These are phyloP conservation scores for Fissipunctia ypsillon DNA, from an alignment of 2,888 invertebrate genomes.

Conservation along the genomic window DNA sequence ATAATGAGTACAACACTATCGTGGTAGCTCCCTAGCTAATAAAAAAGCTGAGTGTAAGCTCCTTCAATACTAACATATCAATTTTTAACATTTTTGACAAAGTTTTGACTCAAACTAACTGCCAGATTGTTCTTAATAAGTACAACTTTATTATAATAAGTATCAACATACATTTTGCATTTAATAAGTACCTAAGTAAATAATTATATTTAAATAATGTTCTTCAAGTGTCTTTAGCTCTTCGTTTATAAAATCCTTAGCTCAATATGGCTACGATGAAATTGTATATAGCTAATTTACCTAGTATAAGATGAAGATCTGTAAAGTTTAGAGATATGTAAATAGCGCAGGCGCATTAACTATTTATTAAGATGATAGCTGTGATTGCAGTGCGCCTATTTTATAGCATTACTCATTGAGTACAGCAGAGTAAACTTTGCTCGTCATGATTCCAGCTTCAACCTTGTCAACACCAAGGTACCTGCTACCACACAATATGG, in stretches of 20 bases:
- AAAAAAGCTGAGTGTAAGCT: too few relatives aligned
- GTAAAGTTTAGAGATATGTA: constrained; percentile 11
- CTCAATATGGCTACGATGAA: constrained; percentile 36
- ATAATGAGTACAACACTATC: too few relatives aligned
- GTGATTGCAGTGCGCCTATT: not conserved
- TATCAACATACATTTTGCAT: constrained; percentile 21
- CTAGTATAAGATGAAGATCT: constrained; percentile 13
- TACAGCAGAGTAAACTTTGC: not conserved
- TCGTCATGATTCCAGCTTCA: not conserved
- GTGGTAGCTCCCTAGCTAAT: too few relatives aligned
- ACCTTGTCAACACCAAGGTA: not conserved
- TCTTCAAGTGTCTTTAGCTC: constrained; percentile 1
- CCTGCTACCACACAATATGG: not conserved
- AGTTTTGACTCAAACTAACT: not conserved
- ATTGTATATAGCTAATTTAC: constrained; percentile 24
- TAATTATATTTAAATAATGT: not conserved
- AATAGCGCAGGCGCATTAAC: not conserved
- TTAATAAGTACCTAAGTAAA: constrained; percentile 25
- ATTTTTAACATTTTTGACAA: constrained; percentile 10
- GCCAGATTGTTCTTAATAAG: not conserved
- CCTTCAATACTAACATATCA: constrained; percentile 6
- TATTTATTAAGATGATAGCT: not conserved
- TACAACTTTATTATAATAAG: not conserved
- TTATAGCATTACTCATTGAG: not conserved
- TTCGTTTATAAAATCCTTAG: not conserved